A percentile compares a stretch with the other conserved stretches of the same genome.
These are phyloP conservation scores for Thunnus albacares DNA, from an alignment of 2,797 vertebrate species.

Conservation along the genomic window DNA sequence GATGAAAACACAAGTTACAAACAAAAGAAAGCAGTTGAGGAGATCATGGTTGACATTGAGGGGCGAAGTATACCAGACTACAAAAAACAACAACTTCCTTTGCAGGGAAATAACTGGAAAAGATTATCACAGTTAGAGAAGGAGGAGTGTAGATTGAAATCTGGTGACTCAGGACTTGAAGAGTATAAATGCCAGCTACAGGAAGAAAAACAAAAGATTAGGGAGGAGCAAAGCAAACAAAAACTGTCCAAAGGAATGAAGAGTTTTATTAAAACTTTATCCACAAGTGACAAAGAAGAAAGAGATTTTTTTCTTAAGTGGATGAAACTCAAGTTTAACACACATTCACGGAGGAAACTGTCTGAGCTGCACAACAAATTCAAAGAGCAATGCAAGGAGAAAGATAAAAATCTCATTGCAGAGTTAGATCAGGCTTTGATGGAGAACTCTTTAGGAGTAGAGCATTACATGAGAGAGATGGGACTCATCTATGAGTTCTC, in stretches of 20 bases:
- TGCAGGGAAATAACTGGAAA: conserved; percentile 63
- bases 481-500: conserved; percentile 59
- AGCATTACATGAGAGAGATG: conserved; percentile 68
- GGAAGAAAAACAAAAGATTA: conserved; percentile 26
- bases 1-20: conserved; percentile 17
- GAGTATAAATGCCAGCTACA: conserved; percentile 27
- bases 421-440: conserved; percentile 25
- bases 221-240: conserved; percentile 28
- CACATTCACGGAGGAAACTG: conserved; percentile 22
- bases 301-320: conserved; percentile 51
- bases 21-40: conserved; percentile 26
- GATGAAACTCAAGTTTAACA: conserved; percentile 43
- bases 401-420: background rate
- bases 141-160: conserved; percentile 43
- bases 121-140: conserved; percentile 38
- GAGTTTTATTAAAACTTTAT: conserved; percentile 1
- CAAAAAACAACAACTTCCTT: conserved; percentile 51
- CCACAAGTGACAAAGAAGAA: conserved; percentile 18
- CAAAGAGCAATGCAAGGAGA: conserved; percentile 16
- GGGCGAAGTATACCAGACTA: background rate
- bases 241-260: conserved; percentile 9
- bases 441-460: conserved; percentile 58
- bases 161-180: fast-evolving
- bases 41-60: background rate
- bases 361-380: background rate